Evolutionary conservation across 2,797 vertebrate species (phyloP).

Genomic region (Smutsia temminckii): DNA sequence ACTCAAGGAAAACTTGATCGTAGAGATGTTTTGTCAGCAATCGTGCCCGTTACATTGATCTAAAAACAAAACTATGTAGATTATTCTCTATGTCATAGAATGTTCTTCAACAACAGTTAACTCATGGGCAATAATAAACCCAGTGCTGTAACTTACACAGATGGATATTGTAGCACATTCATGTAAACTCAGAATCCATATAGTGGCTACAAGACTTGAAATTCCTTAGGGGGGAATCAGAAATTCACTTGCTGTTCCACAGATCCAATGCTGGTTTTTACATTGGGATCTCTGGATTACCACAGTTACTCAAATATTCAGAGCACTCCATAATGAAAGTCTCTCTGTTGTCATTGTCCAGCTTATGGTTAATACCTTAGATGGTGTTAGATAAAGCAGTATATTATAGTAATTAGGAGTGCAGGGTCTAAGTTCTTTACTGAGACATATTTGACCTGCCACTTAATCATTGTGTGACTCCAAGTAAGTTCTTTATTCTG

Average conservation of each 20-base stretch:
- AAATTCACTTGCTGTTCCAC: conserved; percentile 33
- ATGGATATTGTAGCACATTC: background rate
- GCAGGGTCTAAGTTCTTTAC: background rate
- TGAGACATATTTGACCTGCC: background rate
- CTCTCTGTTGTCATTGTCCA: background rate
- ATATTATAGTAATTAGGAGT: background rate
- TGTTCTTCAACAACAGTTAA: background rate
- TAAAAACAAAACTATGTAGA: background rate
- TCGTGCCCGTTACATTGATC: background rate
- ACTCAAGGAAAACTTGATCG: background rate
- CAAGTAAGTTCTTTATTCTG: background rate
- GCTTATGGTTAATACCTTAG: background rate
- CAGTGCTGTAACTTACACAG: background rate
- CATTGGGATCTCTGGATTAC: background rate
- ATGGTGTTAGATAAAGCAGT: background rate
- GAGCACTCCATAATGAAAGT: background rate
- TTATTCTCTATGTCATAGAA: background rate
- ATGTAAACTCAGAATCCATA: background rate
- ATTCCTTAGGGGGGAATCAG: background rate
- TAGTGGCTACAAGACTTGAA: background rate
- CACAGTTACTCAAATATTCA: background rate
- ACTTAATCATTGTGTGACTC: background rate
- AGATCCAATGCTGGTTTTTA: background rate
- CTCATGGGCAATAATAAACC: background rate
- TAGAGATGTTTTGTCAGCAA: background rate